These are phyloP conservation scores for Polypterus senegalus DNA, from an alignment of 2,113 vertebrate genomes.

Conservation along the genomic window DNA sequence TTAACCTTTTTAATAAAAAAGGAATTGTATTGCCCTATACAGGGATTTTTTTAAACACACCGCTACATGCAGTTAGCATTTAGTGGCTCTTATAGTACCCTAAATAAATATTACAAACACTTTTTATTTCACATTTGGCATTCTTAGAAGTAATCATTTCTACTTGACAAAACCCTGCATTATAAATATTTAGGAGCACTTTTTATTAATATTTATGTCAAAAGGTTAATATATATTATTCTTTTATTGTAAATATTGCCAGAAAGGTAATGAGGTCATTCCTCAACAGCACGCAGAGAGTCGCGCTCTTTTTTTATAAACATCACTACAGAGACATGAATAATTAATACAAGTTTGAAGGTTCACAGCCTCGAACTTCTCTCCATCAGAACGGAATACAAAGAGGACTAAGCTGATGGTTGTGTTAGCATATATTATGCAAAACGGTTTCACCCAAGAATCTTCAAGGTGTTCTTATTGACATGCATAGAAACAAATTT, in stretches of 20 bases:
- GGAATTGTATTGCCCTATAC: too few species aligned
- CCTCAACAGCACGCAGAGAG: background rate
- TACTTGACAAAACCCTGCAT: too few species aligned
- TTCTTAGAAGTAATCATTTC: too few species aligned
- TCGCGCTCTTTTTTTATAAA: background rate
- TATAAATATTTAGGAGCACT: too few species aligned
- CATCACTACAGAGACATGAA: background rate
- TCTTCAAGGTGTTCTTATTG: slow-evolving; percentile 1
- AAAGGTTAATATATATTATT: background rate
- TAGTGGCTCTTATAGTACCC: too few species aligned
- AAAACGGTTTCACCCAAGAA: background rate
- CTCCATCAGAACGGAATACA: background rate
- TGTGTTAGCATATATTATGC: background rate
- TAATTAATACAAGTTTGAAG: slow-evolving; percentile 1
- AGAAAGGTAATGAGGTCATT: background rate
- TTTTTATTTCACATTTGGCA: too few species aligned
- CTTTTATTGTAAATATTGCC: background rate
- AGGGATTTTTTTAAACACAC: too few species aligned
- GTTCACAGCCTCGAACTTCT: background rate
- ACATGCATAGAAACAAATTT: background rate
- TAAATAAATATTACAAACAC: too few species aligned
- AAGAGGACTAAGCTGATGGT: slow-evolving; percentile 1
- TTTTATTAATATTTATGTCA: background rate
- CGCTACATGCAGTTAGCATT: too few species aligned
- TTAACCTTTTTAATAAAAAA: too few species aligned